Conservation (phyloP, 2,888 invertebrate species). For the Agrochola macilenta region DNA sequence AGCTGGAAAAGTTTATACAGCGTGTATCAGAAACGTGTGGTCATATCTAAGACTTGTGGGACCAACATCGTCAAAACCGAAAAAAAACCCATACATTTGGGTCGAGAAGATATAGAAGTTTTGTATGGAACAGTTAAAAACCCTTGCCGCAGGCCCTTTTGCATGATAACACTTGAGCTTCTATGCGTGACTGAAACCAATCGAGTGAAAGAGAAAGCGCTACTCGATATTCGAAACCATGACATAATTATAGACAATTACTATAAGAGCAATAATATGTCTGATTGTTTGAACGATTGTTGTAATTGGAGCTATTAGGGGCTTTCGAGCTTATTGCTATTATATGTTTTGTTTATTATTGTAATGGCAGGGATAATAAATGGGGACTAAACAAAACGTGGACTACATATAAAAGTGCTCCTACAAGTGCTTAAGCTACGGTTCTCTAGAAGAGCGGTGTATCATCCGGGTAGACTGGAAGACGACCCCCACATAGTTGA, state of each 20-base stretch:
- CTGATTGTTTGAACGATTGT: slow-evolving; percentile 27
- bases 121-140: too few species aligned
- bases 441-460: too few species aligned
- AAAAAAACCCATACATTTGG: neutral
- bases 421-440: too few species aligned
- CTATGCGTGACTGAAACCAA: slow-evolving; percentile 36
- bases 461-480: too few species aligned
- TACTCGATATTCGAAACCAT: slow-evolving; percentile 22
- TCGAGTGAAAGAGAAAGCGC: slow-evolving; percentile 17
- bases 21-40: too few species aligned
- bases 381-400: neutral
- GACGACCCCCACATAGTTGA: too few species aligned
- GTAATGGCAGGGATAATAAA: neutral
- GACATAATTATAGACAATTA: slow-evolving; percentile 40
- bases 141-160: too few species aligned
- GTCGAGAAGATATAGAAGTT: neutral
- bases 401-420: too few species aligned
- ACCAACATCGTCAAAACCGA: neutral
- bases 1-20: too few species aligned
- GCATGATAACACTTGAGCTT: neutral
- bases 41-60: neutral
- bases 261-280: slow-evolving; percentile 20
- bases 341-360: neutral
- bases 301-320: slow-evolving; percentile 24
- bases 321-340: neutral